phyloP scores from a whole-genome alignment of 1,140 invertebrate genomes.

The Solen grandis region DNA sequence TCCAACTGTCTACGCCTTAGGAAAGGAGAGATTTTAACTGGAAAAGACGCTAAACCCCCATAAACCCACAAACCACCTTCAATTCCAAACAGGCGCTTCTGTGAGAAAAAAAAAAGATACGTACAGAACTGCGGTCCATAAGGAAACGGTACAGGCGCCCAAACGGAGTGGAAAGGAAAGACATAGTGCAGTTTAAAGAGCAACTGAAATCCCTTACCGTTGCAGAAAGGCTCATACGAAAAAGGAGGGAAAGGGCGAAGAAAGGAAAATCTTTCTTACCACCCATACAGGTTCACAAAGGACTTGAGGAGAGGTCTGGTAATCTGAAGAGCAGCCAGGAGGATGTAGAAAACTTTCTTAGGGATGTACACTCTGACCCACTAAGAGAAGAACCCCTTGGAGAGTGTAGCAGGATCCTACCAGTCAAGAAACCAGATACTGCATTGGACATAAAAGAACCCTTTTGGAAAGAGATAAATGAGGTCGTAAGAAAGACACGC shows the following conservation, averaged over 20 bases:
- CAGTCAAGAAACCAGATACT: background rate
- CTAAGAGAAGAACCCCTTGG: too few relatives aligned
- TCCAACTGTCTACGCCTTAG: background rate
- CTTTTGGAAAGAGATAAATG: constrained; percentile 29
- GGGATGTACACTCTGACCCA: constrained; percentile 27
- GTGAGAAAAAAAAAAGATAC: constrained; percentile 18
- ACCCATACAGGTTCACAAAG: too few relatives aligned
- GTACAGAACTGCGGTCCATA: background rate
- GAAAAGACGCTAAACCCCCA: background rate
- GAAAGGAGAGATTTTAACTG: background rate
- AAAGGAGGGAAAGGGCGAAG: background rate
- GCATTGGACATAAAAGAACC: constrained; percentile 21
- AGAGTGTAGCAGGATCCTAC: too few relatives aligned
- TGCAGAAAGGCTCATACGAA: constrained; percentile 28
- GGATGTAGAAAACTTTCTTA: constrained; percentile 26
- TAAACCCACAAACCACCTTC: background rate
- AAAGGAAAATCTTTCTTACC: too few relatives aligned
- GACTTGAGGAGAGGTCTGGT: too few relatives aligned
- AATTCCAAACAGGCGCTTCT: constrained; percentile 20
- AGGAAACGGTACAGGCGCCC: constrained; percentile 3
- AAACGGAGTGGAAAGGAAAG: background rate
- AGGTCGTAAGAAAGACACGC: too few relatives aligned
- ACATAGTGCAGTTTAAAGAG: constrained; percentile 18
- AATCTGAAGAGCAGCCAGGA: too few relatives aligned
- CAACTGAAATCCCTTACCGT: background rate